Percentiles rank a stretch among this genome's conserved stretches.
phyloP scores from a whole-genome alignment of 2,113 vertebrate species.

The Nestor notabilis region DNA sequence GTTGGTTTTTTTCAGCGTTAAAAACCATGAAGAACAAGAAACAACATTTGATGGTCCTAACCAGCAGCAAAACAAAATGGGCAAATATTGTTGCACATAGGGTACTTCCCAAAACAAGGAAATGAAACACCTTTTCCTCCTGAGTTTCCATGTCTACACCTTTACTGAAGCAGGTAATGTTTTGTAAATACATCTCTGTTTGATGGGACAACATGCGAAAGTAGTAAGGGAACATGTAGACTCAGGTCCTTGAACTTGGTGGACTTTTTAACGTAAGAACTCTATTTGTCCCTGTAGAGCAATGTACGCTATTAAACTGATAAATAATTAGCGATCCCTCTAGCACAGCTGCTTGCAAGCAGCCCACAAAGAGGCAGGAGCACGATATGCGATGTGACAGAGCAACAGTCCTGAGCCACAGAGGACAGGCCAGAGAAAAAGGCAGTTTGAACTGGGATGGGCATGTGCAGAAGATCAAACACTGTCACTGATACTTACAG shows the following conservation, averaged over 20 bases:
- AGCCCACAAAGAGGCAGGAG: neutral
- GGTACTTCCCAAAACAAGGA: neutral
- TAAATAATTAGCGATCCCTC: slow-evolving; percentile 5
- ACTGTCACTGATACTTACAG: neutral
- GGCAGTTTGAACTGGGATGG: neutral
- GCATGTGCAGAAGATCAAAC: neutral
- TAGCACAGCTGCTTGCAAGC: neutral
- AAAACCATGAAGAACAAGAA: slow-evolving; percentile 23
- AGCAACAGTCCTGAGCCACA: neutral
- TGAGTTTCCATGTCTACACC: neutral
- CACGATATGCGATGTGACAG: neutral
- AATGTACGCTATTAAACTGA: neutral
- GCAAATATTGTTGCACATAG: neutral
- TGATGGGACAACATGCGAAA: neutral
- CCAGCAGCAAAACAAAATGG: neutral
- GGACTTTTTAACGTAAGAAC: neutral
- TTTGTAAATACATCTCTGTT: neutral
- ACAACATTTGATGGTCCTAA: neutral
- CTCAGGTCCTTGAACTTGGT: neutral
- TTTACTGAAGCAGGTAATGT: neutral
- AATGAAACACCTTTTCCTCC: slow-evolving; percentile 46
- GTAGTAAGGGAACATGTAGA: neutral
- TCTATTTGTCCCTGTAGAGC: neutral
- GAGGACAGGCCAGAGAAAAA: neutral
- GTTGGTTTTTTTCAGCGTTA: neutral